Percentiles rank a stretch among this genome's conserved stretches.
phyloP scores from a whole-genome alignment of 2,888 invertebrate genomes.

The Melanostoma scalare region DNA sequence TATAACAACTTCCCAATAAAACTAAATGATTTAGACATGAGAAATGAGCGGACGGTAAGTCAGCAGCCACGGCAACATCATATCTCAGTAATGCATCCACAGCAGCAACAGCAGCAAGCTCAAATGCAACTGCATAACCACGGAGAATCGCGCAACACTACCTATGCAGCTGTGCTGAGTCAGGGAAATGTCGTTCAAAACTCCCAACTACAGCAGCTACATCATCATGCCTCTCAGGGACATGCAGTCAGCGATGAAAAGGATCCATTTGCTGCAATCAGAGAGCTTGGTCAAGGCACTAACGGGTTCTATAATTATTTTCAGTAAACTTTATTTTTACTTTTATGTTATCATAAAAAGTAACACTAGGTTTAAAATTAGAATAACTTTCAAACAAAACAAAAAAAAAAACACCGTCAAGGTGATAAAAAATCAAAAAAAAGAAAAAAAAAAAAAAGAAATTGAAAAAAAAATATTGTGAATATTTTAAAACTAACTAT shows the following conservation, averaged over 20 bases:
- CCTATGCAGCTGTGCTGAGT: conserved; percentile 82
- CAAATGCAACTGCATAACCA: conserved; percentile 68
- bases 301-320: conserved; percentile 84
- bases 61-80: conserved; percentile 71
- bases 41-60: conserved; percentile 69
- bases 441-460: conserved; percentile 43
- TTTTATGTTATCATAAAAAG: conserved; percentile 43
- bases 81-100: conserved; percentile 67
- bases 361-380: conserved; percentile 49
- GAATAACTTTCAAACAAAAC: conserved; percentile 55
- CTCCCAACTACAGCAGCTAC: conserved; percentile 70
- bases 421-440: conserved; percentile 62
- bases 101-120: conserved; percentile 66
- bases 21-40: conserved; percentile 78
- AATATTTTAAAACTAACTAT: conserved; percentile 74
- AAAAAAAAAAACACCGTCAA: conserved; percentile 55
- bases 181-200: conserved; percentile 77
- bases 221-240: conserved; percentile 50
- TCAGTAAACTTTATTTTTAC: conserved; percentile 79
- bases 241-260: conserved; percentile 77
- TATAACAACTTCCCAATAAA: conserved; percentile 79
- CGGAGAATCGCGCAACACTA: conserved; percentile 77
- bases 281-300: conserved; percentile 83
- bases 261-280: conserved; percentile 83
- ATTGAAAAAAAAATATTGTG: conserved; percentile 77